Percentiles rank a stretch among this genome's conserved stretches.
These are phyloP conservation scores for Choreutis nemorana DNA, from an alignment of 2,888 invertebrate genomes.

Conservation along the genomic window DNA sequence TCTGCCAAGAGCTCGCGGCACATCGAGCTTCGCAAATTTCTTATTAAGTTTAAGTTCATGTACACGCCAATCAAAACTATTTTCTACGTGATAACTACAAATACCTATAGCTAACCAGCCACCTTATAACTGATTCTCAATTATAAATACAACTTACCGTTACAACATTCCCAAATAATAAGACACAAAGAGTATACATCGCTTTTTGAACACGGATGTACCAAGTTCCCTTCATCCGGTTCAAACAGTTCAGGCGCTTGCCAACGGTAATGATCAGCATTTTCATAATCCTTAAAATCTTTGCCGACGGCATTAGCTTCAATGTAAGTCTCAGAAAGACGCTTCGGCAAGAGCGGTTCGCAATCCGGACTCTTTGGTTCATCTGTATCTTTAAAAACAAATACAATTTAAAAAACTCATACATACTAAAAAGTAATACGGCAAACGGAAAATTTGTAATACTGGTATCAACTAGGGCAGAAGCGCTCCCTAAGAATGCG, in stretches of 20 bases:
- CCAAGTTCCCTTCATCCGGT: constrained; percentile 31
- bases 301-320: constrained; percentile 26
- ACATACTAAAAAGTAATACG: too few species aligned
- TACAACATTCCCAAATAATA: constrained; percentile 54
- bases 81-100: too few species aligned
- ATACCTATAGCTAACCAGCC: neutral
- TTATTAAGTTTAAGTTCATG: too few species aligned
- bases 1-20: too few species aligned
- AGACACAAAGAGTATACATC: constrained; percentile 51
- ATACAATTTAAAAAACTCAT: neutral
- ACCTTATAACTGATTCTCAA: neutral
- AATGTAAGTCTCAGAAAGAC: constrained; percentile 37
- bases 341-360: constrained; percentile 37
- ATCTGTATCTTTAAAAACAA: constrained; percentile 24
- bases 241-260: constrained; percentile 52
- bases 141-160: constrained; percentile 28
- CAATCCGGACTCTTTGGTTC: constrained; percentile 24
- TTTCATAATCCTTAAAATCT: constrained; percentile 24
- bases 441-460: too few species aligned
- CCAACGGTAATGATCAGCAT: constrained; percentile 38
- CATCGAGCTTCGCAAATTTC: too few species aligned
- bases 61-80: too few species aligned
- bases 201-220: constrained; percentile 40
- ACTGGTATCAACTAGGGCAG: too few species aligned
- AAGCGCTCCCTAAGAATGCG: too few species aligned